Conservation (phyloP, 2,797 vertebrate species). For the Tympanoctomys barrerae region DNA sequence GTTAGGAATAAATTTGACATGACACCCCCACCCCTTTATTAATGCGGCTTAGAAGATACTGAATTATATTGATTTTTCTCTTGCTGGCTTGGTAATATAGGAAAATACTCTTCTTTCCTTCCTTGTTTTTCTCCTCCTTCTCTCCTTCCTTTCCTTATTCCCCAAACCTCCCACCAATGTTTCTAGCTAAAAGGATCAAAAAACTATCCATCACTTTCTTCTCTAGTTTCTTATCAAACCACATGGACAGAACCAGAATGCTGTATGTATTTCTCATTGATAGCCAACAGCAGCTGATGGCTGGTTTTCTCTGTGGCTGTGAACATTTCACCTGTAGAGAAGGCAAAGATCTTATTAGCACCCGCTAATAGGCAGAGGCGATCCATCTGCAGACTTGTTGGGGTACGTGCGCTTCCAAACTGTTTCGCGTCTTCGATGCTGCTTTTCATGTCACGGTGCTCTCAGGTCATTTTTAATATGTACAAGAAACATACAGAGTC, state of each 20-base stretch:
- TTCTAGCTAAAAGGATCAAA: background rate
- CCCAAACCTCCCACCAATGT: background rate
- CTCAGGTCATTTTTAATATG: background rate
- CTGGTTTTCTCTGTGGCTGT: slow-evolving; percentile 52
- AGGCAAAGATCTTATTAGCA: slow-evolving; percentile 70
- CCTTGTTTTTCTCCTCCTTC: background rate
- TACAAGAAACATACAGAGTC: background rate
- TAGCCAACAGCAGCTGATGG: background rate
- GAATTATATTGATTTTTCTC: slow-evolving; percentile 68
- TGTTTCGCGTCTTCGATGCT: slow-evolving; percentile 23
- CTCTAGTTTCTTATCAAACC: background rate
- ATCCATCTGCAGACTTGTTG: background rate
- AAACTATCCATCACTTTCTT: background rate
- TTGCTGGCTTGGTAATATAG: slow-evolving; percentile 34
- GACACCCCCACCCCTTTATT: background rate
- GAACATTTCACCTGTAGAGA: slow-evolving; percentile 58
- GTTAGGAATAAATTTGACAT: slow-evolving; percentile 42
- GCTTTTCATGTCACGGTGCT: background rate
- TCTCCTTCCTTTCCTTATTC: background rate
- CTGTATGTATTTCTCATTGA: background rate
- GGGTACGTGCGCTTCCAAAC: background rate
- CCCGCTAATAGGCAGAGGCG: slow-evolving; percentile 42
- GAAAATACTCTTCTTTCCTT: background rate
- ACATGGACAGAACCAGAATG: background rate
- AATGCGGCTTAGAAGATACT: slow-evolving; percentile 53